Percentiles rank a stretch among this genome's conserved stretches.
Evolutionary conservation across 2,888 invertebrate species (phyloP).

Genomic region (Drosophila macrospina): DNA sequence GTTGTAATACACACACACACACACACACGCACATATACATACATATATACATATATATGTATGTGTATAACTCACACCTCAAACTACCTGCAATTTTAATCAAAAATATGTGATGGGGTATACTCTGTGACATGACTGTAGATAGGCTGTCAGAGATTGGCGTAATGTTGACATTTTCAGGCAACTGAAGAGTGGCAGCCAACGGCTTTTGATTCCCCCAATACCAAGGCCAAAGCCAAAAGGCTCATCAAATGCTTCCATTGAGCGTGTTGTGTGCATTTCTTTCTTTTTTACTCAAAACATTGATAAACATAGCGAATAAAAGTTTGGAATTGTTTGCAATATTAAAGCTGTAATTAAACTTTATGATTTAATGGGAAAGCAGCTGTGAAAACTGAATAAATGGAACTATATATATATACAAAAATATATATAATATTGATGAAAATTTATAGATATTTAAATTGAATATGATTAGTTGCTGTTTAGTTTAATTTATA

Average conservation of each 20-base stretch:
- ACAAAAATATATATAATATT: too few species aligned
- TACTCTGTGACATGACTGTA: constrained; percentile 57
- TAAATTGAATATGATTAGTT: too few species aligned
- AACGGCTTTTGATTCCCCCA: constrained; percentile 29
- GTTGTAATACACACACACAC: constrained; percentile 17
- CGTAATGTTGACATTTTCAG: constrained; percentile 68
- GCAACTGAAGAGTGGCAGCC: constrained; percentile 52
- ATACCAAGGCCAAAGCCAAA: not conserved
- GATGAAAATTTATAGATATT: too few species aligned
- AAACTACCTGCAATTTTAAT: constrained; percentile 58
- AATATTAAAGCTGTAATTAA: not conserved
- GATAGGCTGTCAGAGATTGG: constrained; percentile 67
- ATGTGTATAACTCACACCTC: constrained; percentile 13
- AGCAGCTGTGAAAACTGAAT: too few species aligned
- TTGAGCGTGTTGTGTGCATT: too few species aligned
- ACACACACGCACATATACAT: constrained; percentile 16
- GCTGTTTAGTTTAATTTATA: too few species aligned
- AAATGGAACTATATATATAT: too few species aligned
- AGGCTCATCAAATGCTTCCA: constrained; percentile 20
- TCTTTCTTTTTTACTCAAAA: too few species aligned
- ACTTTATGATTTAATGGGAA: too few species aligned
- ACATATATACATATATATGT: constrained; percentile 19
- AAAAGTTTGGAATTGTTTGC: not conserved
- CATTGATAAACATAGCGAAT: too few species aligned
- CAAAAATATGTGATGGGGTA: constrained; percentile 45